Evolutionary conservation across 2,797 vertebrate genomes (phyloP).

Genomic region (Myripristis murdjan): DNA sequence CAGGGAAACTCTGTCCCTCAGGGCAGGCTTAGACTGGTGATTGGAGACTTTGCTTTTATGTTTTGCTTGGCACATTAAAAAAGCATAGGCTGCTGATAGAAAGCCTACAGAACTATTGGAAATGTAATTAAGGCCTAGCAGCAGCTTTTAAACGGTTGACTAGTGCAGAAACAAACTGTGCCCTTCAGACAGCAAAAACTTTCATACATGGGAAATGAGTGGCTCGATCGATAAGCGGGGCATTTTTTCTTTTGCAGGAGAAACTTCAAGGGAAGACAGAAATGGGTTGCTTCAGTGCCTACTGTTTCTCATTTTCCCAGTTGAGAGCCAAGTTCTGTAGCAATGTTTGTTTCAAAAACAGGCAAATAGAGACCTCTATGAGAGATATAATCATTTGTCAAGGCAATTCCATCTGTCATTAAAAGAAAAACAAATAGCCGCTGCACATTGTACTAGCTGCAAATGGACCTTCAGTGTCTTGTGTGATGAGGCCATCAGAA

Average conservation of each 20-base stretch:
- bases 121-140: conserved; percentile 86
- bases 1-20: conserved; percentile 75
- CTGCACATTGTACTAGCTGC: conserved; percentile 21
- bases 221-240: conserved; percentile 79
- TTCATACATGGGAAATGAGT: conserved; percentile 81
- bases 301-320: conserved; percentile 65
- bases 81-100: conserved; percentile 70
- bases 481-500: conserved; percentile 17
- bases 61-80: conserved; percentile 80
- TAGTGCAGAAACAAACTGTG: conserved; percentile 83
- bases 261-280: conserved; percentile 63
- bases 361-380: conserved; percentile 55
- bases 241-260: conserved; percentile 65
- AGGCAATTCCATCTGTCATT: conserved; percentile 75
- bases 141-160: conserved; percentile 84
- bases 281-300: conserved; percentile 52
- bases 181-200: conserved; percentile 76
- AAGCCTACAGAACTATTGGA: conserved; percentile 82
- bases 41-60: conserved; percentile 75
- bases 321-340: conserved; percentile 47
- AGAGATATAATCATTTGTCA: conserved; percentile 66
- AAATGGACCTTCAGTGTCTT: conserved; percentile 33
- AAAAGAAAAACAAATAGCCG: conserved; percentile 72
- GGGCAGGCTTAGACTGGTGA: conserved; percentile 72
- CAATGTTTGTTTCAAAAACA: conserved; percentile 62